These are phyloP conservation scores for Benitochromis conjunctus DNA, from an alignment of 2,113 vertebrate species.

Conservation along the genomic window DNA sequence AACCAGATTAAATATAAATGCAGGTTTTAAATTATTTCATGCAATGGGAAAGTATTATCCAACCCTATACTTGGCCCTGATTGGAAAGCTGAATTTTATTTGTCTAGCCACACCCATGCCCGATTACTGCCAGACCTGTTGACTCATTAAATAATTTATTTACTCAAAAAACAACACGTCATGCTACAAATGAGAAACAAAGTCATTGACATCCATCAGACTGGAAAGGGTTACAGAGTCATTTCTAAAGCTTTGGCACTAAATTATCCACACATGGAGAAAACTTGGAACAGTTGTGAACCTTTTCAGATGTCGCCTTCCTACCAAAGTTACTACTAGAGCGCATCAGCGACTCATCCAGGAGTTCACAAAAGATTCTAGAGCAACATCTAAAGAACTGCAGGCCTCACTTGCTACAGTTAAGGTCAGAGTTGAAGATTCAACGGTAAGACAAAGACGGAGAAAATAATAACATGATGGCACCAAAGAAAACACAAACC, in stretches of 20 bases:
- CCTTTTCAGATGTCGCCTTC: neutral
- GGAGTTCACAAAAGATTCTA: neutral
- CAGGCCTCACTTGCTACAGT: neutral
- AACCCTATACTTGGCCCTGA: neutral
- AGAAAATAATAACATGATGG: fast-evolving
- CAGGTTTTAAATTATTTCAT: neutral
- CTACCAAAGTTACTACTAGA: neutral
- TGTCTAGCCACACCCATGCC: neutral
- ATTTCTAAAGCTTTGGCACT: neutral
- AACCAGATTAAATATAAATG: neutral
- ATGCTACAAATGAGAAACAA: neutral
- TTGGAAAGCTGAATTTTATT: neutral
- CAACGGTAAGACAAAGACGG: fast-evolving
- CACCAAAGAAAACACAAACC: neutral
- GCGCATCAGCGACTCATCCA: fast-evolving
- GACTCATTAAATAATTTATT: neutral
- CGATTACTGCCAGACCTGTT: fast-evolving
- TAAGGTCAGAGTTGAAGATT: neutral
- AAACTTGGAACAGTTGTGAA: neutral
- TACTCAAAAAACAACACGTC: neutral
- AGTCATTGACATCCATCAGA: neutral
- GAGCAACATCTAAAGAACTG: fast-evolving
- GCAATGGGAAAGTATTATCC: neutral
- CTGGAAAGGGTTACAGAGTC: fast-evolving
- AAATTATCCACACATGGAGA: neutral